phyloP scores from a whole-genome alignment of 2,113 vertebrate genomes.

The Amblyopsis rosae region DNA sequence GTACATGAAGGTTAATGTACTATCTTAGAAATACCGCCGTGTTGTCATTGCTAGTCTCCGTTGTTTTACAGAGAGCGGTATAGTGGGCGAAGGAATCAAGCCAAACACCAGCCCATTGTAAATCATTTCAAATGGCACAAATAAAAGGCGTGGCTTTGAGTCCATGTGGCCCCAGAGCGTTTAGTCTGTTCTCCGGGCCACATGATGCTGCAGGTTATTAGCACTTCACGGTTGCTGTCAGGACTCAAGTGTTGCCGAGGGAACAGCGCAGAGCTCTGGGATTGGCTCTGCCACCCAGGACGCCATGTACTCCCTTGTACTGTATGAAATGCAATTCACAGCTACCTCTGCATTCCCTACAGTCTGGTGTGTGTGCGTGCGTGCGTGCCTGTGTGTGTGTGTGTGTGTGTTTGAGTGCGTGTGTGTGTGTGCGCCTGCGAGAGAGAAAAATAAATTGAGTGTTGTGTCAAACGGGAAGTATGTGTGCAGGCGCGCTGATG shows the following conservation, averaged over 20 bases:
- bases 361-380: conserved; percentile 16
- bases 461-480: conserved; percentile 7
- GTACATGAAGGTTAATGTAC: not conserved
- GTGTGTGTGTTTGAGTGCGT: conserved; percentile 1
- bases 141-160: conserved; percentile 26
- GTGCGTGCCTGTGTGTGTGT: conserved; percentile 27
- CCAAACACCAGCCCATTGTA: not conserved
- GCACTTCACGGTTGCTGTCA: conserved; percentile 67
- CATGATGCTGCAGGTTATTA: conserved; percentile 69
- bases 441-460: conserved; percentile 1
- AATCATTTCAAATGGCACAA: not conserved
- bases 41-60: not conserved
- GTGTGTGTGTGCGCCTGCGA: not conserved
- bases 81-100: no score
- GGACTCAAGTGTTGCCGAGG: conserved; percentile 66
- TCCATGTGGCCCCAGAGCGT: conserved; percentile 25
- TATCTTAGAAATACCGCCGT: not conserved
- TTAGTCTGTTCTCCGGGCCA: conserved; percentile 43
- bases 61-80: not conserved
- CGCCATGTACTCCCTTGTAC: conserved; percentile 33
- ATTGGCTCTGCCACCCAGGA: conserved; percentile 45
- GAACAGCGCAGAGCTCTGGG: conserved; percentile 55
- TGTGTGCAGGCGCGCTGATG: conserved; percentile 19
- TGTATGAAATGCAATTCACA: conserved; percentile 60
- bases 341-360: conserved; percentile 33